These are phyloP conservation scores for Synanthedon vespiformis DNA, from an alignment of 2,888 invertebrate species.

Conservation along the genomic window DNA sequence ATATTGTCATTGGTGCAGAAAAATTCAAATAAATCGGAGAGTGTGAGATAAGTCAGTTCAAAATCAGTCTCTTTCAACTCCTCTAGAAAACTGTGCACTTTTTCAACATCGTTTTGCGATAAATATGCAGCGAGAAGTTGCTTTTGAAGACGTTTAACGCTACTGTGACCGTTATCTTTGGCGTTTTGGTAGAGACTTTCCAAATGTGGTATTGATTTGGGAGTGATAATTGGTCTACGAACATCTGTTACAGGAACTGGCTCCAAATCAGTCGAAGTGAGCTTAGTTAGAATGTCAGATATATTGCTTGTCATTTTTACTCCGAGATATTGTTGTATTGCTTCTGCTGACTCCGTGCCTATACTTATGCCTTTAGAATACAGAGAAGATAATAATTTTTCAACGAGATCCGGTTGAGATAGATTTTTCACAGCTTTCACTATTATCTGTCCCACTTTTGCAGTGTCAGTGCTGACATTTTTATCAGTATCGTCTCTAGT, in stretches of 20 bases:
- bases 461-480: slow-evolving; percentile 9
- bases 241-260: slow-evolving; percentile 26
- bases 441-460: slow-evolving; percentile 68
- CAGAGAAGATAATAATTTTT: slow-evolving; percentile 64
- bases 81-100: slow-evolving; percentile 67
- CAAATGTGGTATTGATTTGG: slow-evolving; percentile 60
- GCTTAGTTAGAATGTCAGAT: slow-evolving; percentile 71
- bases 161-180: slow-evolving; percentile 66
- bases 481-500: slow-evolving; percentile 13
- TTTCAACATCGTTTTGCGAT: slow-evolving; percentile 72
- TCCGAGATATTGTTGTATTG: slow-evolving; percentile 74
- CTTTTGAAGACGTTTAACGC: slow-evolving; percentile 70
- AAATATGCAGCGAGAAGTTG: slow-evolving; percentile 74
- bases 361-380: slow-evolving; percentile 76
- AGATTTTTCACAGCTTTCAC: slow-evolving; percentile 58
- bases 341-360: slow-evolving; percentile 70
- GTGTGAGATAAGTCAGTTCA: slow-evolving; percentile 65
- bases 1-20: slow-evolving; percentile 73
- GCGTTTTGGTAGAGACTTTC: slow-evolving; percentile 45
- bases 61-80: slow-evolving; percentile 72
- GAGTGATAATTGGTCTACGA: slow-evolving; percentile 21
- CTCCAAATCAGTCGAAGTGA: slow-evolving; percentile 75
- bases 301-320: slow-evolving; percentile 74
- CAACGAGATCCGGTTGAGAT: slow-evolving; percentile 48
- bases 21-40: slow-evolving; percentile 76